phyloP scores from a whole-genome alignment of 2,888 invertebrate genomes.

The Phanerotoma sp. region DNA sequence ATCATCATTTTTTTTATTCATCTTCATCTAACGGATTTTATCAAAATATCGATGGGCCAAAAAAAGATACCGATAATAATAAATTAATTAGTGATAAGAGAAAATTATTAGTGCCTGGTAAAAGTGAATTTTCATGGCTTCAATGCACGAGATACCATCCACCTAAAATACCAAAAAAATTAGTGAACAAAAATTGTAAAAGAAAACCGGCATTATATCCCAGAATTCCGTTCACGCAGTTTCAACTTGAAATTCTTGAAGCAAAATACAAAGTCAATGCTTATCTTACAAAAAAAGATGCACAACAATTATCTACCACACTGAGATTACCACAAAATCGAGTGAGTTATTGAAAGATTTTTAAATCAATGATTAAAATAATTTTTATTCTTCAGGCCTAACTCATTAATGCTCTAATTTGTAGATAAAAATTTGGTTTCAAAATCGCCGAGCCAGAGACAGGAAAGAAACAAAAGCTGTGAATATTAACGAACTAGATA shows the following conservation, averaged over 20 bases:
- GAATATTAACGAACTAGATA: not conserved
- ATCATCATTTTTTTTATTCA: too few relatives aligned
- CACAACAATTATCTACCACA: conserved; percentile 64
- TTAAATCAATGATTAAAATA: not conserved
- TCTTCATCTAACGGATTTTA: too few relatives aligned
- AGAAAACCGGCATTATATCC: conserved; percentile 50
- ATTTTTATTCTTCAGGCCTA: too few relatives aligned
- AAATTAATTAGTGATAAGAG: not conserved
- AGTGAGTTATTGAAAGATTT: conserved; percentile 57
- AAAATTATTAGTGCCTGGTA: not conserved
- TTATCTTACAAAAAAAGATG: conserved; percentile 71
- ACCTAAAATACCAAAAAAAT: conserved; percentile 70
- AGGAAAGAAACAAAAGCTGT: conserved; percentile 62
- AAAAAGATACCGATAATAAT: too few relatives aligned
- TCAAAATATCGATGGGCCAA: too few relatives aligned
- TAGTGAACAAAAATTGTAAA: conserved; percentile 37
- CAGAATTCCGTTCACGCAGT: conserved; percentile 72
- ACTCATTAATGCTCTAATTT: conserved; percentile 17
- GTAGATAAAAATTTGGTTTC: conserved; percentile 73
- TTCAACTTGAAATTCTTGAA: conserved; percentile 70
- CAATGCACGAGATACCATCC: conserved; percentile 74
- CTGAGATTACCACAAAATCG: conserved; percentile 70
- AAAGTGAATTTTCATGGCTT: conserved; percentile 61
- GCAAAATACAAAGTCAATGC: conserved; percentile 68
- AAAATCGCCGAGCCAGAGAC: conserved; percentile 76